Evolutionary conservation across 2,797 vertebrate species (phyloP).

Genomic region (Xenops minutus): DNA sequence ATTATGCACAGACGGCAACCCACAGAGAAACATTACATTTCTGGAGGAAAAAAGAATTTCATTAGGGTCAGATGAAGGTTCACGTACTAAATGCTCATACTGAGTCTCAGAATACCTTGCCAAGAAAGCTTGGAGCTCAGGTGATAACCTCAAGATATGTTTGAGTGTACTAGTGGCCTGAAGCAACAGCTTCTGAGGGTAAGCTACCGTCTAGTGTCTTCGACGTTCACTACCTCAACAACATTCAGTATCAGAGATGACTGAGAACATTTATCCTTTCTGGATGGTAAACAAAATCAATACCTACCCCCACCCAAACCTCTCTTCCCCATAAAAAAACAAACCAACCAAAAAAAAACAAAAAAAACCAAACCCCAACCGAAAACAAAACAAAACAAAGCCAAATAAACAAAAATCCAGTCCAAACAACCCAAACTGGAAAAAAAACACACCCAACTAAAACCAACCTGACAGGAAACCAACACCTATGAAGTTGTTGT

Average conservation of each 20-base stretch:
- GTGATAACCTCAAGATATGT: background rate
- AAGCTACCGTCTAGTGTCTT: background rate
- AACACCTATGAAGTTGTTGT: background rate
- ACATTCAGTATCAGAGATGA: background rate
- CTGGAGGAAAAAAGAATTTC: background rate
- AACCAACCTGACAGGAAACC: background rate
- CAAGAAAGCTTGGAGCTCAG: background rate
- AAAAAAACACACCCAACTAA: background rate
- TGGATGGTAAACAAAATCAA: background rate
- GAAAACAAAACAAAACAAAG: background rate
- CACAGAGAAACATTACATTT: background rate
- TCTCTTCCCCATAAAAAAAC: background rate
- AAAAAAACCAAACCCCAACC: too few relatives aligned
- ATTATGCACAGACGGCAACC: background rate
- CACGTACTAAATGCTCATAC: background rate
- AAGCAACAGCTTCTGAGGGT: background rate
- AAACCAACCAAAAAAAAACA: too few relatives aligned
- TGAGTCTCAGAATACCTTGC: background rate
- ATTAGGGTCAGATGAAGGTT: background rate
- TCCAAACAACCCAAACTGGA: background rate
- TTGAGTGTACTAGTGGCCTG: background rate
- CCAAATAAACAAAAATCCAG: background rate
- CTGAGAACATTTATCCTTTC: background rate
- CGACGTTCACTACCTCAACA: background rate
- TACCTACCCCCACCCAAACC: too few relatives aligned